phyloP scores from a whole-genome alignment of 2,113 vertebrate genomes.

The Ellobius talpinus region DNA sequence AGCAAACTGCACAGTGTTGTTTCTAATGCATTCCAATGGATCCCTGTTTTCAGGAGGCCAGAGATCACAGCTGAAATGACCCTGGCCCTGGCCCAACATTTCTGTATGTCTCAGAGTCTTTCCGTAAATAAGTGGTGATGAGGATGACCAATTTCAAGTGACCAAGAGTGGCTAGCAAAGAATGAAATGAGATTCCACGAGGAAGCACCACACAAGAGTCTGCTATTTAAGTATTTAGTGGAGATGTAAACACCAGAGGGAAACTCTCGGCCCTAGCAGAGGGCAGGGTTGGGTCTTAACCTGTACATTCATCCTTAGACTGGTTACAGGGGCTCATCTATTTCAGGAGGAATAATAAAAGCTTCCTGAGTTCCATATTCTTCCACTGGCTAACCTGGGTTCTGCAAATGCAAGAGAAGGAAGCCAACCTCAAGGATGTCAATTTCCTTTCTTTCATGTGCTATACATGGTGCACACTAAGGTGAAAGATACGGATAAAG shows the following conservation, averaged over 20 bases:
- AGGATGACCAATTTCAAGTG: constrained; percentile 60
- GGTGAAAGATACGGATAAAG: constrained; percentile 43
- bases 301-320: background rate
- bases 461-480: constrained; percentile 6
- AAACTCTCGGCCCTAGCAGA: constrained; percentile 41
- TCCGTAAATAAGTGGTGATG: background rate
- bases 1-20: background rate
- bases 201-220: background rate
- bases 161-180: constrained; percentile 19
- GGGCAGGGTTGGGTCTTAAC: background rate
- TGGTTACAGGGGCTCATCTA: background rate
- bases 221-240: background rate
- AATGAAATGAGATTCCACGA: constrained; percentile 63
- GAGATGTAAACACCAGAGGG: constrained; percentile 25
- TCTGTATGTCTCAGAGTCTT: background rate
- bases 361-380: constrained; percentile 39
- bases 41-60: background rate
- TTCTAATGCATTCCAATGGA: constrained; percentile 44
- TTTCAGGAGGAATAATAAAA: constrained; percentile 60
- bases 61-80: constrained; percentile 25
- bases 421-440: constrained; percentile 68
- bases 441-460: constrained; percentile 61
- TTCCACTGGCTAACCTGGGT: constrained; percentile 44
- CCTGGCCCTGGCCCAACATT: constrained; percentile 37
- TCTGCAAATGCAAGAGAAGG: constrained; percentile 55